phyloP scores from a whole-genome alignment of 2,888 invertebrate species.

The Limnephilus rhombicus region DNA sequence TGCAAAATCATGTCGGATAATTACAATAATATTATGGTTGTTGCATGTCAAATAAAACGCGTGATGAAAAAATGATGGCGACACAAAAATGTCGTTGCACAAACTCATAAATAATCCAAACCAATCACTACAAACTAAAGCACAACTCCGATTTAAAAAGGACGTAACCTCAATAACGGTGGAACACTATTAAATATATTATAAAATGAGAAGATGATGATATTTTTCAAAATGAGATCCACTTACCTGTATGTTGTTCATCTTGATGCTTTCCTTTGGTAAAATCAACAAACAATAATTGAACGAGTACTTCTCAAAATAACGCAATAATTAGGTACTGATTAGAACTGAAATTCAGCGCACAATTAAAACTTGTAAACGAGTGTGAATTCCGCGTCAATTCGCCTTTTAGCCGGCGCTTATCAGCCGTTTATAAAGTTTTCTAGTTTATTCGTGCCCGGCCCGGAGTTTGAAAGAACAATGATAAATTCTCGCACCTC shows the following conservation, averaged over 20 bases:
- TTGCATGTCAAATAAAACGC: background rate
- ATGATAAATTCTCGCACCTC: background rate
- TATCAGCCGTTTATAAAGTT: background rate
- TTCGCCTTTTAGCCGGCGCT: background rate
- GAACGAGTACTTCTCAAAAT: background rate
- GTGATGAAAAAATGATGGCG: background rate
- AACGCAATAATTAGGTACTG: background rate
- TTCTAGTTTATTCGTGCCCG: background rate
- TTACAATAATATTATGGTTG: background rate
- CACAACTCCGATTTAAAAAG: background rate
- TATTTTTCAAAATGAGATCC: background rate
- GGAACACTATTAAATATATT: background rate
- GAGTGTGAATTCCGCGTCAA: background rate
- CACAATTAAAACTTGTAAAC: background rate
- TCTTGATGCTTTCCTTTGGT: background rate
- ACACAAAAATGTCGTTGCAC: background rate
- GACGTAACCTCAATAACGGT: background rate
- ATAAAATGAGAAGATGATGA: background rate
- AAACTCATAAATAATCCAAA: too few relatives aligned
- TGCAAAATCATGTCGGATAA: background rate
- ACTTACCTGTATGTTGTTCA: background rate
- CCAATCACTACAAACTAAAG: too few relatives aligned
- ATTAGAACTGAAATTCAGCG: background rate
- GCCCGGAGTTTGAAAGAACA: background rate
- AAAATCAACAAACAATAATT: too few relatives aligned